These are phyloP conservation scores for Tenthredo distinguenda DNA, from an alignment of 2,888 invertebrate genomes.

Conservation along the genomic window DNA sequence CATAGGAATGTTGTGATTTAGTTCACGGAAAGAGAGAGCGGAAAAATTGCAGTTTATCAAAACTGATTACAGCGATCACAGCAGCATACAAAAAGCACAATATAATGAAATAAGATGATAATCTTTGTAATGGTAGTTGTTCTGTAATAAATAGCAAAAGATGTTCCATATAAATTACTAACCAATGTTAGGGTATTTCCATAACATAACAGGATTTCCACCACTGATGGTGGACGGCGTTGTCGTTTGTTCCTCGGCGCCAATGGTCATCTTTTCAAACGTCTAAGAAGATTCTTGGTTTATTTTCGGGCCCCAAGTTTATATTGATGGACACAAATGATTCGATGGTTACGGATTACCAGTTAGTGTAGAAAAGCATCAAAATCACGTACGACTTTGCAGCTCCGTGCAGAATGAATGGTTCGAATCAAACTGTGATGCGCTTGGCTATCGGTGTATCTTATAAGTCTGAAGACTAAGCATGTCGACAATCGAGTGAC, in stretches of 20 bases:
- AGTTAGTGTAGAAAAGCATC: background rate
- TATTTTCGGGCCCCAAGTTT: background rate
- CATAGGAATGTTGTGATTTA: background rate
- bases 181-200: conserved; percentile 29
- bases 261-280: conserved; percentile 1
- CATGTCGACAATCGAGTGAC: background rate
- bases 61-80: background rate
- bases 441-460: background rate
- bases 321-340: background rate
- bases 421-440: conserved; percentile 7
- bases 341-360: background rate
- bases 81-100: background rate
- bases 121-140: too few relatives aligned
- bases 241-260: background rate
- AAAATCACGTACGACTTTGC: background rate
- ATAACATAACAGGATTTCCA: conserved; percentile 5
- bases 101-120: background rate
- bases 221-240: background rate
- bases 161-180: conserved; percentile 7
- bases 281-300: background rate
- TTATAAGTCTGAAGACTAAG: conserved; percentile 29
- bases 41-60: background rate
- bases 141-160: background rate
- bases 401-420: background rate
- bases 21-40: background rate